phyloP scores from a whole-genome alignment of 2,888 invertebrate species.

The Ormyrus pomaceus region DNA sequence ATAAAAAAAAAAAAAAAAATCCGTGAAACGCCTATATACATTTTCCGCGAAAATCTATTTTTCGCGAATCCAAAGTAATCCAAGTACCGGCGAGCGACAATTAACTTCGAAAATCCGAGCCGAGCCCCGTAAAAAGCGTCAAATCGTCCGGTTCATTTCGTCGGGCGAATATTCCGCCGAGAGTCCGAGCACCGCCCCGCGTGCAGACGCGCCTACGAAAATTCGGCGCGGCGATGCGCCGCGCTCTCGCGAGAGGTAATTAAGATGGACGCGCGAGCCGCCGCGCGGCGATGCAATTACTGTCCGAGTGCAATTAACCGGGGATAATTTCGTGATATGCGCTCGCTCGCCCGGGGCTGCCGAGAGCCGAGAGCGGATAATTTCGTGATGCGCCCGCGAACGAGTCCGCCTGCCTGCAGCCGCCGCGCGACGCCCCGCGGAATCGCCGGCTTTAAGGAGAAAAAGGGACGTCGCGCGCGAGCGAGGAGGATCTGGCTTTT shows the following conservation, averaged over 20 bases:
- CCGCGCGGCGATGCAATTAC: slow-evolving; percentile 68
- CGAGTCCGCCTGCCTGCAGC: background rate
- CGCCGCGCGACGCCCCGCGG: too few species aligned
- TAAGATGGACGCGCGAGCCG: slow-evolving; percentile 66
- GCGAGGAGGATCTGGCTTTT: too few species aligned
- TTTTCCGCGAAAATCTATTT: too few species aligned
- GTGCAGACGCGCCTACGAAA: slow-evolving; percentile 24
- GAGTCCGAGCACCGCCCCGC: background rate
- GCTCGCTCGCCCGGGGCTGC: slow-evolving; percentile 11
- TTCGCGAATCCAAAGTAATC: too few species aligned
- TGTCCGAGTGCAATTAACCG: slow-evolving; percentile 69
- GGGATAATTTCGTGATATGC: slow-evolving; percentile 66
- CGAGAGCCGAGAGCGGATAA: slow-evolving; percentile 37
- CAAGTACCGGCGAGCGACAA: too few species aligned
- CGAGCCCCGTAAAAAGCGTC: too few species aligned
- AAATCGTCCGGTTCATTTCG: background rate
- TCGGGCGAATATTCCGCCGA: background rate
- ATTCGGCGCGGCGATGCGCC: slow-evolving; percentile 18
- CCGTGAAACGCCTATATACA: too few species aligned
- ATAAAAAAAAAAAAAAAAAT: too few species aligned
- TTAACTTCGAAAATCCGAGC: too few species aligned
- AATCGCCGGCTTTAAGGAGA: too few species aligned
- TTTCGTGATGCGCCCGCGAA: slow-evolving; percentile 17
- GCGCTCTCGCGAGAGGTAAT: slow-evolving; percentile 62
- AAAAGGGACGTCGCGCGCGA: too few species aligned